Base-by-base conservation (phyloP, 2,888 invertebrate species). In the Taenaris catops region DNA sequence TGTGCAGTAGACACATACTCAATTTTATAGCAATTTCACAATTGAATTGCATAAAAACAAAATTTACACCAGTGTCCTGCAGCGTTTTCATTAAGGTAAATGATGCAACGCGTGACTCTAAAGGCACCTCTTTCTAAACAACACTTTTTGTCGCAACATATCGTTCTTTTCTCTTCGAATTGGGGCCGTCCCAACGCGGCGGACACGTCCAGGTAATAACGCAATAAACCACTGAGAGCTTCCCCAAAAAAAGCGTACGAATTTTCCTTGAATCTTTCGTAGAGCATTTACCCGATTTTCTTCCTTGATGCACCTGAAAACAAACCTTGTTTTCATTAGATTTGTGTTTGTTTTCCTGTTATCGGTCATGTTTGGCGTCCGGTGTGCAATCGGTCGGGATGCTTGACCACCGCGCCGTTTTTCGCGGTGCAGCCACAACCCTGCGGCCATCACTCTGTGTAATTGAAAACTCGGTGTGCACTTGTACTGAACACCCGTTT, bases 151-250 rank as follows among this genome's bases (percentile, higher is more conserved):
- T 68, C 63, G 67, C 70, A 76, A 84, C 83, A 78, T 81, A 80
- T 80, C 80, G 75, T 73, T 70, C 79, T 75, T 79, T 78, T 75
- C 75, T 68, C 57, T 71, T 73, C 66, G 74, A 83, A 83, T 84
- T 83, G 83, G 78, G 76, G 75, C 69, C 73, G 81, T 78, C 78
- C 79, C 79, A 70, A 49, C 67, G 73, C 71, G 71, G 72, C 70
- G 70, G 78, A 80, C 81, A 79, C 80, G 83, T 84, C 76, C 83
- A 86, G 84, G 86, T 86, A 84, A 86, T 86, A 86, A 86, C 83
- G 79, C 83, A 83, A 86, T 86, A 86, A 84, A 84, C 81, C 81
- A 83, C 80, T 78, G 80, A 79, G 83, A 78, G 81, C 73, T 76
- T 81, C 76, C 76, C 68, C 76, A 75, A 73, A 80, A 81, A 81